Conservation (phyloP, 2,797 vertebrate genomes). For the Poeciliopsis turneri region DNA sequence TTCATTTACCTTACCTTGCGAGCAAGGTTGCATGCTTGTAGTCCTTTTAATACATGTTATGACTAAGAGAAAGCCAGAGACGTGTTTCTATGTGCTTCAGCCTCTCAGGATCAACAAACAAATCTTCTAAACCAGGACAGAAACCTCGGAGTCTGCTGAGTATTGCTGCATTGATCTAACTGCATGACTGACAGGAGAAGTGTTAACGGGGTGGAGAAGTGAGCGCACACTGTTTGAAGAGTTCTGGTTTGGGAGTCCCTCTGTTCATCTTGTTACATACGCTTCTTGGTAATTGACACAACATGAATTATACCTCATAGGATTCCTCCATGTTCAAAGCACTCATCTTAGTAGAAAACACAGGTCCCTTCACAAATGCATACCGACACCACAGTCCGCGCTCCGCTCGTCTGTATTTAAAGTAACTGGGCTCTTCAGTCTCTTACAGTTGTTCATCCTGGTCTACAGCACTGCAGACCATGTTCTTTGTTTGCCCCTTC, state of each 20-base stretch:
- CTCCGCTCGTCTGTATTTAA: slow-evolving; percentile 27
- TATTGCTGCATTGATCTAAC: slow-evolving; percentile 47
- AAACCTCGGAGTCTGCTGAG: slow-evolving; percentile 45
- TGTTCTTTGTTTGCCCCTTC: slow-evolving; percentile 63
- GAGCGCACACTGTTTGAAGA: slow-evolving; percentile 55
- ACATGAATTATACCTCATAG: slow-evolving; percentile 70
- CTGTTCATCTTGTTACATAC: slow-evolving; percentile 47
- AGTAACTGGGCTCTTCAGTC: slow-evolving; percentile 36
- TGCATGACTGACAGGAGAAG: slow-evolving; percentile 47
- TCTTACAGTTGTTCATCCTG: slow-evolving; percentile 46
- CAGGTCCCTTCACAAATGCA: slow-evolving; percentile 55
- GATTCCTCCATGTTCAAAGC: slow-evolving; percentile 66
- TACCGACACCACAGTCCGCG: slow-evolving; percentile 59
- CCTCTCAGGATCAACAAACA: slow-evolving; percentile 34
- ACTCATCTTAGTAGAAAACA: slow-evolving; percentile 52
- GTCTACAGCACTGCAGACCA: slow-evolving; percentile 28
- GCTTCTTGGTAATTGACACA: slow-evolving; percentile 64
- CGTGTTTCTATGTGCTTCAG: slow-evolving; percentile 4
- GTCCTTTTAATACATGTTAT: neutral
- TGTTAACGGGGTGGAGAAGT: slow-evolving; percentile 57
- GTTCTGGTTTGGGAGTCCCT: slow-evolving; percentile 48
- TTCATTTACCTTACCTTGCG: neutral
- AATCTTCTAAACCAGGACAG: slow-evolving; percentile 47
- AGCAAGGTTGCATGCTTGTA: neutral
- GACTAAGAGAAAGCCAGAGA: slow-evolving; percentile 9